A percentile compares a stretch with the other conserved stretches of the same genome.
Evolutionary conservation across 2,888 invertebrate genomes (phyloP).

Genomic region (Volucella inflata): DNA sequence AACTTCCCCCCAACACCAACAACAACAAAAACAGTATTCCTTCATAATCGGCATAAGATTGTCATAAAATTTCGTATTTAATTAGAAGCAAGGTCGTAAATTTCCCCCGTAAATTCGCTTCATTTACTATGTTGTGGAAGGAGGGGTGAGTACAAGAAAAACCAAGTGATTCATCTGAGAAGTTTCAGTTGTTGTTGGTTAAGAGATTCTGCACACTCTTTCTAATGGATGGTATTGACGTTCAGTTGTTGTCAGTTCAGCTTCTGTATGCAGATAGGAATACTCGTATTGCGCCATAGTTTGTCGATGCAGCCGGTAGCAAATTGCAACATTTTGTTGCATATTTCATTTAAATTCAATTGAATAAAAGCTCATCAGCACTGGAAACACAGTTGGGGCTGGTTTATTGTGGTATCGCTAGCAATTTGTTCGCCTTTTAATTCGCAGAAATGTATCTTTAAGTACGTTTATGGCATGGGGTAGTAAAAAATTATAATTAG

Average conservation of each 20-base stretch:
- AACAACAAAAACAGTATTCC: conserved; percentile 29
- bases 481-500: conserved; percentile 68
- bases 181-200: conserved; percentile 27
- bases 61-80: conserved; percentile 69
- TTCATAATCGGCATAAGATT: conserved; percentile 67
- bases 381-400: not conserved
- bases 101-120: conserved; percentile 72
- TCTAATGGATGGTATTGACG: conserved; percentile 51
- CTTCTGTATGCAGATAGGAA: conserved; percentile 22
- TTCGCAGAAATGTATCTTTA: conserved; percentile 60
- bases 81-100: conserved; percentile 70
- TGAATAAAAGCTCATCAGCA: conserved; percentile 63
- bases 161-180: no score
- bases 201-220: conserved; percentile 21
- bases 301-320: conserved; percentile 38
- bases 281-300: conserved; percentile 22
- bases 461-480: conserved; percentile 62
- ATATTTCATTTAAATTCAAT: conserved; percentile 65
- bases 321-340: conserved; percentile 69
- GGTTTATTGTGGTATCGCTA: conserved; percentile 53
- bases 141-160: conserved; percentile 7
- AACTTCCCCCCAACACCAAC: not conserved
- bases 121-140: not conserved
- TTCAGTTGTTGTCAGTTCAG: not conserved
- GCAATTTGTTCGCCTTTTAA: conserved; percentile 70